phyloP scores from a whole-genome alignment of 2,113 vertebrate genomes.

The Zingel zingel region DNA sequence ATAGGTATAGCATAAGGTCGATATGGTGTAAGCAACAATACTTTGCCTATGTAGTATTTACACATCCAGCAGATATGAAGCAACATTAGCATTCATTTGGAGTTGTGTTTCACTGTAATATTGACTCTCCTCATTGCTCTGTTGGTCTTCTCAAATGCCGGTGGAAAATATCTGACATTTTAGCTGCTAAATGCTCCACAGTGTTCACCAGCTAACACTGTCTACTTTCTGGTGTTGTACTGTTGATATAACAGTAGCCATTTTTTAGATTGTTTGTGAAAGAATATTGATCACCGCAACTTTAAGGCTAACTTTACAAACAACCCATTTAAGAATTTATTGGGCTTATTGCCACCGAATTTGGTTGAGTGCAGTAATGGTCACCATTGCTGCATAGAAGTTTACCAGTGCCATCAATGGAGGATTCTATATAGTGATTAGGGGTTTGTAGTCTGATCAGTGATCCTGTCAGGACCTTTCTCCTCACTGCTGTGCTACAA shows the following conservation, averaged over 20 bases:
- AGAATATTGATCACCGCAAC: too few species aligned
- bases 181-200: not conserved
- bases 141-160: not conserved
- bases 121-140: not conserved
- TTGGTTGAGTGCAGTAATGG: too few species aligned
- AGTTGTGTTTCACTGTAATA: not conserved
- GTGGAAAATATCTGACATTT: not conserved
- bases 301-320: too few species aligned
- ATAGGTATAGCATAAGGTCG: not conserved
- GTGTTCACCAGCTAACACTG: too few species aligned
- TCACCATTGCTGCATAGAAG: not conserved
- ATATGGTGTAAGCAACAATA: not conserved
- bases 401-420: not conserved
- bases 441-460: not conserved
- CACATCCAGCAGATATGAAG: not conserved
- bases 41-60: not conserved
- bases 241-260: too few species aligned
- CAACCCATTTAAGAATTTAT: too few species aligned
- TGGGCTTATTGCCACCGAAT: not conserved
- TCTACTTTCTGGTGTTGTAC: too few species aligned
- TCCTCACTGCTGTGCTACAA: not conserved
- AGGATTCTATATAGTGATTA: not conserved
- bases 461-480: not conserved
- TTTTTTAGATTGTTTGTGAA: too few species aligned
- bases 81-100: not conserved